phyloP scores from a whole-genome alignment of 2,113 vertebrate genomes.

The Conger conger region DNA sequence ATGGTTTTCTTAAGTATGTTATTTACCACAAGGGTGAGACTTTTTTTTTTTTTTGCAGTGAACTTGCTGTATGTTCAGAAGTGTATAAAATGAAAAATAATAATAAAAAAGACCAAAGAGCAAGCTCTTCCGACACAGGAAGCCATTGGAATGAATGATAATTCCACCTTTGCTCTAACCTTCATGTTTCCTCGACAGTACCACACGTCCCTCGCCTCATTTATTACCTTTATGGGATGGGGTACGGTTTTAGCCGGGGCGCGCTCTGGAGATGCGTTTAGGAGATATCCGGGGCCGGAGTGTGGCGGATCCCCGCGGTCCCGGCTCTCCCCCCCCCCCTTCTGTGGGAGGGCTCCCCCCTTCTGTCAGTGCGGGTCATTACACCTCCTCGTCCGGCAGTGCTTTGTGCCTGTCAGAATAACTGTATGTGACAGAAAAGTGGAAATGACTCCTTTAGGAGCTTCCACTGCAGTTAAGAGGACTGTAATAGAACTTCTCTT shows the following conservation, averaged over 20 bases:
- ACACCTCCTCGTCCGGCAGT: background rate
- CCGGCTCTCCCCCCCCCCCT: background rate
- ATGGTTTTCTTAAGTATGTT: background rate
- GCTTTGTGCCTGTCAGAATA: background rate
- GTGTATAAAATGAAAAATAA: background rate
- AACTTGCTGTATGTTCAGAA: background rate
- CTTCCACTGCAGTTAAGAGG: background rate
- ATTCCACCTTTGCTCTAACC: background rate
- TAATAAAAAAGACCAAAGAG: background rate
- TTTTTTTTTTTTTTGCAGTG: no score
- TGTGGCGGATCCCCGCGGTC: background rate
- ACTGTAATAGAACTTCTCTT: background rate
- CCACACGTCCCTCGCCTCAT: background rate
- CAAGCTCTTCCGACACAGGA: background rate
- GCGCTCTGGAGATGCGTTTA: background rate
- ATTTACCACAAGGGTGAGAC: background rate
- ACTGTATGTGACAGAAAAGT: background rate
- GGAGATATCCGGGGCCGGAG: background rate
- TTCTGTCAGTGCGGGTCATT: background rate
- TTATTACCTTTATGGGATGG: constrained; percentile 15
- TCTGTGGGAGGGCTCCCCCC: background rate
- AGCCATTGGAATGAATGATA: constrained; percentile 2
- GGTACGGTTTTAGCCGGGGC: background rate
- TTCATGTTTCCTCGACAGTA: background rate
- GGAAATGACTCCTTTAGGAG: background rate